phyloP scores from a whole-genome alignment of 2,797 vertebrate genomes.

The Bufotes viridis region DNA sequence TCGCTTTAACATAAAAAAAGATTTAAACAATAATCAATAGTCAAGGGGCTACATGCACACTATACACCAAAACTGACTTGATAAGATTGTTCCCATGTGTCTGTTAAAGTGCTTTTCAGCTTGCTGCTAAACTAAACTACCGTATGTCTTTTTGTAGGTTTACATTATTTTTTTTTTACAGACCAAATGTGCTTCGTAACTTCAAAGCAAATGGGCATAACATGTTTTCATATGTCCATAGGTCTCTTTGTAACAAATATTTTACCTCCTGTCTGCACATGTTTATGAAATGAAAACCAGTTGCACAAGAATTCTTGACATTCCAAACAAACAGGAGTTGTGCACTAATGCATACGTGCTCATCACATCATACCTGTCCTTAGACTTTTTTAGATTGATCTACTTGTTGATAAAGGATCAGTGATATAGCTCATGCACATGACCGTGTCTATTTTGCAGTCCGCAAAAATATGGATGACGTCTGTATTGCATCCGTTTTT shows the following conservation, averaged over 20 bases:
- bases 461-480: no score
- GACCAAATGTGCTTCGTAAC: background rate
- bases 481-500: no score
- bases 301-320: background rate
- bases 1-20: no score
- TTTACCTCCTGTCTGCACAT: background rate
- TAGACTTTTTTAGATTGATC: background rate
- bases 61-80: no score
- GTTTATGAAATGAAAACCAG: conserved; percentile 9
- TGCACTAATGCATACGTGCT: background rate
- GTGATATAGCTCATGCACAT: no score
- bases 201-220: background rate
- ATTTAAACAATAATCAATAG: no score
- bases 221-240: conserved; percentile 8
- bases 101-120: background rate
- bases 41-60: no score
- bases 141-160: background rate
- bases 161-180: background rate
- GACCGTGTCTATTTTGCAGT: no score
- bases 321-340: no score
- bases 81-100: background rate
- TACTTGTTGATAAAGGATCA: background rate
- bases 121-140: background rate
- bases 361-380: background rate
- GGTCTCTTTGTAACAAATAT: background rate